Conservation (phyloP, 2,888 invertebrate species). For the Encarsia formosa region DNA sequence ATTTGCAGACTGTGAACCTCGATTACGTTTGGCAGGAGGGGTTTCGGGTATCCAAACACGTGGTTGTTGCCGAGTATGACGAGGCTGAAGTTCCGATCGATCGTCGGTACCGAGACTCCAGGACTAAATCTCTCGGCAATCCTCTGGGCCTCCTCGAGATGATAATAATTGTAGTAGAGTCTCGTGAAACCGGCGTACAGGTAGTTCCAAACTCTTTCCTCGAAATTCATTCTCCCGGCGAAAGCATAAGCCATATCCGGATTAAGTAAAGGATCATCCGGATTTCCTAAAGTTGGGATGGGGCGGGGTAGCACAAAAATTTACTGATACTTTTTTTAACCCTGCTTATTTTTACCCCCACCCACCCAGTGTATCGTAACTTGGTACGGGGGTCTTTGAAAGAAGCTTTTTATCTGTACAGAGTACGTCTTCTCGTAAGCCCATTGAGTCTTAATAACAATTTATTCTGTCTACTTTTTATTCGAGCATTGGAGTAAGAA, state of each 20-base stretch:
- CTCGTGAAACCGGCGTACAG: slow-evolving; percentile 42
- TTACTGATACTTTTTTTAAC: too few relatives aligned
- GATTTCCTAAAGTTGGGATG: slow-evolving; percentile 37
- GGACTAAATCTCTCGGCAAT: slow-evolving; percentile 37
- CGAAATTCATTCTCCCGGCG: slow-evolving; percentile 38
- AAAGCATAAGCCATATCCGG: slow-evolving; percentile 46
- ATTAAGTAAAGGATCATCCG: slow-evolving; percentile 43
- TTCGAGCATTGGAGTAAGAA: too few relatives aligned
- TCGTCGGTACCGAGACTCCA: slow-evolving; percentile 35
- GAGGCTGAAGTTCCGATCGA: slow-evolving; percentile 43
- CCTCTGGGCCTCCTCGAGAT: slow-evolving; percentile 39
- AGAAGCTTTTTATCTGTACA: too few relatives aligned
- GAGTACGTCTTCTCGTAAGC: too few relatives aligned
- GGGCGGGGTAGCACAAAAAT: too few relatives aligned
- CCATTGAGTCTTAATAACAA: too few relatives aligned
- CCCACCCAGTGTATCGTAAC: too few relatives aligned
- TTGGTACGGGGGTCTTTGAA: too few relatives aligned
- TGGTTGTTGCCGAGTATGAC: slow-evolving; percentile 45
- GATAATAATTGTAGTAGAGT: slow-evolving; percentile 40
- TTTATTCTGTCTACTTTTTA: too few relatives aligned
- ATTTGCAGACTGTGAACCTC: slow-evolving; percentile 46
- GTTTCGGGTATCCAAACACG: slow-evolving; percentile 44
- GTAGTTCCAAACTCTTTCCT: slow-evolving; percentile 39
- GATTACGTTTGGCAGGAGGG: slow-evolving; percentile 42
- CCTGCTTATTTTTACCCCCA: too few relatives aligned